Conservation (phyloP, 2,888 invertebrate genomes). For the Hypselothyrea guttata region DNA sequence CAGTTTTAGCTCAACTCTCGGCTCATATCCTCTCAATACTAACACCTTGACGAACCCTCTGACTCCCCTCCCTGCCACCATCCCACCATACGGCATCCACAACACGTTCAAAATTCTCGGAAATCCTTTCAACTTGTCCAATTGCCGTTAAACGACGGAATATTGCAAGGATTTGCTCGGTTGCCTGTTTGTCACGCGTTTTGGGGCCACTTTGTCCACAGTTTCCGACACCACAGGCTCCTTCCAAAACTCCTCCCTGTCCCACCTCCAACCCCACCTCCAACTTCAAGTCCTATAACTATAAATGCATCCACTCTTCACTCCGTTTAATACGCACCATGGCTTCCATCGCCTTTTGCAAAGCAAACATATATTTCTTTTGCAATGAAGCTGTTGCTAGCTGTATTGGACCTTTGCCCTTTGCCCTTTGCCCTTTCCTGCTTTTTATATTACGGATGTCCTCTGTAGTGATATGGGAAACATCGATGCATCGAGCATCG, state of each 20-base stretch:
- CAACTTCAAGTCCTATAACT: neutral
- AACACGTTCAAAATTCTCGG: neutral
- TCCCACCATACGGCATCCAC: neutral
- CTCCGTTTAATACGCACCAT: no score
- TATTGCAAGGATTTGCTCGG: constrained; percentile 32
- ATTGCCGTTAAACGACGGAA: constrained; percentile 39
- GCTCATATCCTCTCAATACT: neutral
- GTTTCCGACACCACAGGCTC: constrained; percentile 3
- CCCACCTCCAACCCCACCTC: neutral
- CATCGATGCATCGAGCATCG: no score
- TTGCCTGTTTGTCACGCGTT: constrained; percentile 4
- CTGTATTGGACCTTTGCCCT: no score
- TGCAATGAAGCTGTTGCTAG: constrained; percentile 19
- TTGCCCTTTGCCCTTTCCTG: no score
- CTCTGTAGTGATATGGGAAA: no score
- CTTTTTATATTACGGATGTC: no score
- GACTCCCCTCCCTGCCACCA: no score
- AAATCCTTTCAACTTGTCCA: constrained; percentile 43
- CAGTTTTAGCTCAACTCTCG: neutral
- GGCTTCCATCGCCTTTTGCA: neutral
- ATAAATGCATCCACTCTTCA: no score
- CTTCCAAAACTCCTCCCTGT: neutral
- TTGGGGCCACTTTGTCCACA: constrained; percentile 29
- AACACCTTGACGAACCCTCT: neutral
- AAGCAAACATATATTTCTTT: constrained; percentile 11